Evolutionary conservation across 2,888 invertebrate genomes (phyloP).

Genomic region (Dendrolimus pini): DNA sequence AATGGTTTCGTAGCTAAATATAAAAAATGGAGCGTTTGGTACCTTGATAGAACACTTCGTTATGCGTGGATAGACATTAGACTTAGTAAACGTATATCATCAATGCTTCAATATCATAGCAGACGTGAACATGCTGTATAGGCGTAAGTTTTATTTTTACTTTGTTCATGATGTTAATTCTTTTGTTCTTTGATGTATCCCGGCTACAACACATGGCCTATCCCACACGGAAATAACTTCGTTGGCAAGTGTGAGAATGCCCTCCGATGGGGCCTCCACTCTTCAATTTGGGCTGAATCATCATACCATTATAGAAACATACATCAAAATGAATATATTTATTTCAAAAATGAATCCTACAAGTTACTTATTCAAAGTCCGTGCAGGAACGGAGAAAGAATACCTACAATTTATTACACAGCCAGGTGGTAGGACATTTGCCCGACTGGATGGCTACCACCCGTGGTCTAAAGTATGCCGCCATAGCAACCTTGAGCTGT

Average conservation of each 20-base stretch:
- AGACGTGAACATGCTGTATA: constrained; percentile 30
- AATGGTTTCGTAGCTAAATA: too few species aligned
- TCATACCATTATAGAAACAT: too few species aligned
- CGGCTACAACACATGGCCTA: constrained; percentile 57
- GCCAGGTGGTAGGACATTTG: not conserved
- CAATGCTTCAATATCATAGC: not conserved
- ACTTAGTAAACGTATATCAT: too few species aligned
- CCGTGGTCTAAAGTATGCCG: not conserved
- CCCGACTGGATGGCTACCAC: not conserved
- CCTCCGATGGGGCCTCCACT: not conserved
- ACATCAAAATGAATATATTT: too few species aligned
- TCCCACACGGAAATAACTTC: constrained; percentile 7
- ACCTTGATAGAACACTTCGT: too few species aligned
- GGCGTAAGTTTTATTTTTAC: constrained; percentile 51
- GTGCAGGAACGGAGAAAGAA: not conserved
- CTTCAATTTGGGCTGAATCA: not conserved
- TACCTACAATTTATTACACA: not conserved
- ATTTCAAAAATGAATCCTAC: too few species aligned
- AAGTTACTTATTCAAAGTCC: too few species aligned
- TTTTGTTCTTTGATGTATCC: constrained; percentile 66
- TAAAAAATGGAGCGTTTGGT: too few species aligned
- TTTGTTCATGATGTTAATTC: constrained; percentile 52
- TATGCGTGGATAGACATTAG: too few species aligned
- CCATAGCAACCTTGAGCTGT: not conserved
- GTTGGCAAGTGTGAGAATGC: not conserved